phyloP scores from a whole-genome alignment of 2,113 vertebrate genomes.

The Hoplias malabaricus region DNA sequence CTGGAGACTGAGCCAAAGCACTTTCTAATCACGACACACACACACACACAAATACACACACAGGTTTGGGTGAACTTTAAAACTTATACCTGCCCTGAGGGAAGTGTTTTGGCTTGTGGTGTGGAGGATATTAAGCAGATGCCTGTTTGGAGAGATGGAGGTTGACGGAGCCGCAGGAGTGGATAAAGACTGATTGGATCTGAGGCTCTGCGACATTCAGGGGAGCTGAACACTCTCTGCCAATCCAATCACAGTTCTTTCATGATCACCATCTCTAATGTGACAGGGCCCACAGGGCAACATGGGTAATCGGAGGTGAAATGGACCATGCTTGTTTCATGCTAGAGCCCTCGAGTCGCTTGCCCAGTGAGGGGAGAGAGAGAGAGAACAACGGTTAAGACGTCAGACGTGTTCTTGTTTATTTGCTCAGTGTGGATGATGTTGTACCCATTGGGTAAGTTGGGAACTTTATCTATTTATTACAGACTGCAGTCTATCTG shows the following conservation, averaged over 20 bases:
- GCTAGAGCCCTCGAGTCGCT: constrained; percentile 25
- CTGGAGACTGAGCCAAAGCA: neutral
- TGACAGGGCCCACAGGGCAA: constrained; percentile 29
- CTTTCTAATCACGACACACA: neutral
- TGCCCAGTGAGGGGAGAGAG: neutral
- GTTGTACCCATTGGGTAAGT: too few species aligned
- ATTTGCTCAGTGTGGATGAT: neutral
- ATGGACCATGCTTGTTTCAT: constrained; percentile 42
- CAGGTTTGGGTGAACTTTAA: neutral
- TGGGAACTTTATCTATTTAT: too few species aligned
- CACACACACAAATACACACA: too few species aligned
- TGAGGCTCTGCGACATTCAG: constrained; percentile 43
- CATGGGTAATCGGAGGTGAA: constrained; percentile 53
- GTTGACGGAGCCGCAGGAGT: constrained; percentile 37
- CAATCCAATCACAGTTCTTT: constrained; percentile 30
- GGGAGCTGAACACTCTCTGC: constrained; percentile 25
- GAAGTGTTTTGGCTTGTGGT: neutral
- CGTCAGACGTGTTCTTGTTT: neutral
- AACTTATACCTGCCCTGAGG: neutral
- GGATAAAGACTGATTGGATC: constrained; percentile 49
- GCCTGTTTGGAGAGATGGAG: constrained; percentile 38
- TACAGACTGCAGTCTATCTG: too few species aligned
- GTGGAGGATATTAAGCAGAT: constrained; percentile 13
- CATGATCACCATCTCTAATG: constrained; percentile 41
- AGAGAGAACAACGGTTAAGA: neutral